These are phyloP conservation scores for Stegophylla sp. DNA, from an alignment of 2,888 invertebrate species.

Conservation along the genomic window DNA sequence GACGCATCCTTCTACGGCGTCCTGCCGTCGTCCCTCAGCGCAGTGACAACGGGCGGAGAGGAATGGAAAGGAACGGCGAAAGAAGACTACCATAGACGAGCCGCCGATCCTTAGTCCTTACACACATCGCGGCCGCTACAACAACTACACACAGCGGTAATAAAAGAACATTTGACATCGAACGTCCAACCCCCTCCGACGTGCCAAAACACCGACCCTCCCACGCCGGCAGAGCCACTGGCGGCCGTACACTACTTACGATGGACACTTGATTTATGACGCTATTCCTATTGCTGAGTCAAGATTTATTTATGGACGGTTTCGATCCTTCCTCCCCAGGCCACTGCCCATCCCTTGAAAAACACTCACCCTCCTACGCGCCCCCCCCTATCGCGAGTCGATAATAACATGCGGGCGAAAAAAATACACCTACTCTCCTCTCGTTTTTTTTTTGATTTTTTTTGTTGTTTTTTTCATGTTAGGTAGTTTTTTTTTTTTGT, in stretches of 20 bases:
- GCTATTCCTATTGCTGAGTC: slow-evolving; percentile 35
- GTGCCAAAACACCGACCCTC: neutral
- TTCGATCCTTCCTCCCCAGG: neutral
- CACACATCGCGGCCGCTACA: neutral
- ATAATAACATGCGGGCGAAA: neutral
- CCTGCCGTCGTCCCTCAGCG: neutral
- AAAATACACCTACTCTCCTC: no score
- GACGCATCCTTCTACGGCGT: neutral
- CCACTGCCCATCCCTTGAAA: neutral
- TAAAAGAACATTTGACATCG: slow-evolving; percentile 45
- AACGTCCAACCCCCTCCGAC: neutral
- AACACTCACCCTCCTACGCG: no score
- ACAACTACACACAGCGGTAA: neutral
- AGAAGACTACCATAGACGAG: neutral
- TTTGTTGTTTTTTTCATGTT: no score
- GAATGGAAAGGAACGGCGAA: neutral
- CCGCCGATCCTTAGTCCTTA: neutral
- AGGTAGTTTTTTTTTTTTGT: no score
- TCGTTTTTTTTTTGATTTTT: no score
- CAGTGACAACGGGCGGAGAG: neutral
- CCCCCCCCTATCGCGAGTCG: no score
- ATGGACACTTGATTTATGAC: slow-evolving; percentile 36
- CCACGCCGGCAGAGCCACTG: neutral
- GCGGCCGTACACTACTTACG: slow-evolving; percentile 1
- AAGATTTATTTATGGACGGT: slow-evolving; percentile 40